These are phyloP conservation scores for Xerus inauris DNA, from an alignment of 2,113 vertebrate genomes.

Conservation along the genomic window DNA sequence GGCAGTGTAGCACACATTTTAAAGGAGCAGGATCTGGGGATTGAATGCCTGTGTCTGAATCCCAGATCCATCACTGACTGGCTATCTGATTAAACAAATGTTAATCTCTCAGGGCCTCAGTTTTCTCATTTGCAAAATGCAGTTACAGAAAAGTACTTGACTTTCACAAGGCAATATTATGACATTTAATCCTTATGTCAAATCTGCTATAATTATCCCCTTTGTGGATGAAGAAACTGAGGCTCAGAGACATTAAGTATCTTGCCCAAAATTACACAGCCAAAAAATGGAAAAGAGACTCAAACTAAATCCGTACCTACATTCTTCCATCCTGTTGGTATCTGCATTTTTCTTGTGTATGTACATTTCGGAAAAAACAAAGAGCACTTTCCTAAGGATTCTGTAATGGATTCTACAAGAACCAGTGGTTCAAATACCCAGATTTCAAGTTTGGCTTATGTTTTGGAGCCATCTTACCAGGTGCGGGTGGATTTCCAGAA, in stretches of 20 bases:
- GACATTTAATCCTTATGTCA: neutral
- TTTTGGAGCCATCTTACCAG: neutral
- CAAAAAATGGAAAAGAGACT: neutral
- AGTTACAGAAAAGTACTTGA: neutral
- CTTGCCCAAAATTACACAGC: neutral
- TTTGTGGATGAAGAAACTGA: conserved; percentile 22
- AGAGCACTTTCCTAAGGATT: neutral
- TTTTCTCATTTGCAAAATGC: neutral
- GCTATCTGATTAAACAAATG: neutral
- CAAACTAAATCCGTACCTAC: neutral
- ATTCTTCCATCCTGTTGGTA: neutral
- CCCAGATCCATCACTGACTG: neutral
- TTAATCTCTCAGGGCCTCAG: neutral
- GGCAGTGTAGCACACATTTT: neutral
- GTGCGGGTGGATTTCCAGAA: neutral
- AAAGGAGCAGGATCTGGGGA: neutral
- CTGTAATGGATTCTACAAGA: neutral
- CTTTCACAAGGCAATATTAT: too few species aligned
- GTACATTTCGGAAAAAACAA: neutral
- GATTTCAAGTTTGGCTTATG: neutral
- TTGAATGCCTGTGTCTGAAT: neutral
- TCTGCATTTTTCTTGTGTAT: neutral
- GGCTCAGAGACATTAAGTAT: neutral
- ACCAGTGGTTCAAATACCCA: neutral
- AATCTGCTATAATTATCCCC: neutral